These are phyloP conservation scores for Deroplatys truncata DNA, from an alignment of 2,888 invertebrate genomes.

Conservation along the genomic window DNA sequence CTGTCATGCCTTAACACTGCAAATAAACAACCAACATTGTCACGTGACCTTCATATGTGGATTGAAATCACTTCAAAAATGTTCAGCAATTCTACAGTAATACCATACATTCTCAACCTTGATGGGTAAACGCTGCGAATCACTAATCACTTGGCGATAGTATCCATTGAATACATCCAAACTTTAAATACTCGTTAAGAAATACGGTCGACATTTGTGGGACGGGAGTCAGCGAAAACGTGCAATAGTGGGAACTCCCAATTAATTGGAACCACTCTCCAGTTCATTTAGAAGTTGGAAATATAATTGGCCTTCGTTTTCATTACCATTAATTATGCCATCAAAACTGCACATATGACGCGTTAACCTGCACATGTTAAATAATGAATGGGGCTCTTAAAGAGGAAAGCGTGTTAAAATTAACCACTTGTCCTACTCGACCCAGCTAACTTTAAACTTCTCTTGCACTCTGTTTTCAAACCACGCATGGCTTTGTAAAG, in stretches of 20 bases:
- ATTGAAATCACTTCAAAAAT: no score
- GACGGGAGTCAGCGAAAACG: background rate
- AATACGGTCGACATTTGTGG: background rate
- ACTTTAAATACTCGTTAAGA: background rate
- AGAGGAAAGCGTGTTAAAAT: background rate
- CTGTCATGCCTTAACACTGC: no score
- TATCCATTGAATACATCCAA: background rate
- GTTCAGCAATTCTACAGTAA: no score
- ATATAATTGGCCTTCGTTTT: background rate
- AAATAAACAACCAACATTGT: no score
- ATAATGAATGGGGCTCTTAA: background rate
- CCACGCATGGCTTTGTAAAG: background rate
- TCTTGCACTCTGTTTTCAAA: background rate
- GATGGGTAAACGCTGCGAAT: background rate
- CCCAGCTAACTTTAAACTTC: background rate
- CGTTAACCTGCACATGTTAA: background rate
- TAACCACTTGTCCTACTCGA: background rate
- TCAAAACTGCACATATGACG: background rate
- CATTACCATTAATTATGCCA: background rate
- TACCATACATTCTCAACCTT: background rate
- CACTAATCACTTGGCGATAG: background rate
- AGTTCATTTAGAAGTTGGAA: background rate
- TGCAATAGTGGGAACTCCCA: background rate
- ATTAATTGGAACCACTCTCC: background rate
- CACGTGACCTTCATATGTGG: no score